Conservation (phyloP, 2,113 vertebrate species). For the Riparia riparia region DNA sequence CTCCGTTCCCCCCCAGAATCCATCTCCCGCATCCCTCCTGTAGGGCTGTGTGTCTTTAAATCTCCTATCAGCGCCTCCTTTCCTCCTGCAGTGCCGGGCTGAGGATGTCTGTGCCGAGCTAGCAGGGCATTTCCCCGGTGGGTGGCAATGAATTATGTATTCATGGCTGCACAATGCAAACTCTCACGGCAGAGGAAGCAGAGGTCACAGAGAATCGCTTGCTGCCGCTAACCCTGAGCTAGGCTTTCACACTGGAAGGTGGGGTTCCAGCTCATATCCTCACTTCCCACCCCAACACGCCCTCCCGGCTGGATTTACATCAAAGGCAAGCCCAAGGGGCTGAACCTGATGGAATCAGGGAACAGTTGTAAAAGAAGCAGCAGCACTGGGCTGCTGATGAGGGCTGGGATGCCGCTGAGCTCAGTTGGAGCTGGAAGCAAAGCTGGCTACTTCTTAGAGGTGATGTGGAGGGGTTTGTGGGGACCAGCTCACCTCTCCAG, state of each 20-base stretch:
- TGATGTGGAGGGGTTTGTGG: neutral
- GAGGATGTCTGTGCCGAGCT: neutral
- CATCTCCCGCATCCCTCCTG: neutral
- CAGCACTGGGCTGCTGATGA: neutral
- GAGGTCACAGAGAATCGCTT: neutral
- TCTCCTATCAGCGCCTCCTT: neutral
- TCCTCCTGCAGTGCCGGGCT: neutral
- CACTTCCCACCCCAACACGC: accelerated
- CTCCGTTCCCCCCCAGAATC: neutral
- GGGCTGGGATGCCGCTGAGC: neutral
- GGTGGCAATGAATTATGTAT: neutral
- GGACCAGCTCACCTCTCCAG: neutral
- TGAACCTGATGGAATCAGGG: neutral
- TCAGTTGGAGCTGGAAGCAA: neutral
- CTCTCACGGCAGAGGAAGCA: neutral
- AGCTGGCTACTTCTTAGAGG: neutral
- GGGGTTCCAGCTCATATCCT: neutral
- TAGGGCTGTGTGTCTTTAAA: neutral
- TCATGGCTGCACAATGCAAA: constrained; percentile 1
- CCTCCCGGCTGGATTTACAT: neutral
- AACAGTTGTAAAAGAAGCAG: neutral
- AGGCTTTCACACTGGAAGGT: neutral
- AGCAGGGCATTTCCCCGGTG: neutral
- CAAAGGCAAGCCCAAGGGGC: neutral
- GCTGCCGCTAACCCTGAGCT: neutral